These are phyloP conservation scores for Eledona agricola DNA, from an alignment of 2,888 invertebrate genomes.

Conservation along the genomic window DNA sequence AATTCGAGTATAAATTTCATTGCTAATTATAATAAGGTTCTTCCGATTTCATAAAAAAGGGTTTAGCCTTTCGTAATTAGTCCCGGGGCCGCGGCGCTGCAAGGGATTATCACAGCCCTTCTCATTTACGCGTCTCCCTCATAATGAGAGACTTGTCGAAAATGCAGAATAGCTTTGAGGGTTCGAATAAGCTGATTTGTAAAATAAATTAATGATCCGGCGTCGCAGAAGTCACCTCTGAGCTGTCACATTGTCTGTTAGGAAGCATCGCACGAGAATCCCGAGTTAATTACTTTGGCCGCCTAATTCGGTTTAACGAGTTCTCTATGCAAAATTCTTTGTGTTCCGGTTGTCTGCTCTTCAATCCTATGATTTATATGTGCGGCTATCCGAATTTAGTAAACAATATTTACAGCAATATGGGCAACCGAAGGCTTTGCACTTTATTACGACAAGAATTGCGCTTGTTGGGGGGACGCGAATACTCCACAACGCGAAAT, in stretches of 20 bases:
- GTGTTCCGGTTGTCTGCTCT: conserved; percentile 26
- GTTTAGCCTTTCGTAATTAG: conserved; percentile 57
- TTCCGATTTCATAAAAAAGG: conserved; percentile 47
- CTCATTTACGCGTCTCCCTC: conserved; percentile 57
- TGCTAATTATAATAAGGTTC: conserved; percentile 37
- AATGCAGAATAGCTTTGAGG: conserved; percentile 58
- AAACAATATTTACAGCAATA: conserved; percentile 27
- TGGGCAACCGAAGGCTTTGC: conserved; percentile 44
- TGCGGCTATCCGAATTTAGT: conserved; percentile 3
- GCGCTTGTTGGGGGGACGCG: conserved; percentile 41
- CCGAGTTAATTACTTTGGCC: conserved; percentile 61
- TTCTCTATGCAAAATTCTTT: conserved; percentile 59
- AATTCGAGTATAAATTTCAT: conserved; percentile 26
- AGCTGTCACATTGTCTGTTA: conserved; percentile 62
- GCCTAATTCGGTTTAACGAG: conserved; percentile 62
- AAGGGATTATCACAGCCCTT: conserved; percentile 59
- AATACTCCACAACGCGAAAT: conserved; percentile 54
- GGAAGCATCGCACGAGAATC: conserved; percentile 56
- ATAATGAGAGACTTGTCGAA: conserved; percentile 58
- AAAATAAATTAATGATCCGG: conserved; percentile 63
- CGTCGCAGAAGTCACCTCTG: conserved; percentile 61
- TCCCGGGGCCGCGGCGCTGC: conserved; percentile 54
- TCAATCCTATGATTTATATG: conserved; percentile 22
- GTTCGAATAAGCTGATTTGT: conserved; percentile 63
- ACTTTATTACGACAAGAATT: conserved; percentile 50